Conservation (phyloP, 2,797 vertebrate species). For the Synaphobranchus kaupii region DNA sequence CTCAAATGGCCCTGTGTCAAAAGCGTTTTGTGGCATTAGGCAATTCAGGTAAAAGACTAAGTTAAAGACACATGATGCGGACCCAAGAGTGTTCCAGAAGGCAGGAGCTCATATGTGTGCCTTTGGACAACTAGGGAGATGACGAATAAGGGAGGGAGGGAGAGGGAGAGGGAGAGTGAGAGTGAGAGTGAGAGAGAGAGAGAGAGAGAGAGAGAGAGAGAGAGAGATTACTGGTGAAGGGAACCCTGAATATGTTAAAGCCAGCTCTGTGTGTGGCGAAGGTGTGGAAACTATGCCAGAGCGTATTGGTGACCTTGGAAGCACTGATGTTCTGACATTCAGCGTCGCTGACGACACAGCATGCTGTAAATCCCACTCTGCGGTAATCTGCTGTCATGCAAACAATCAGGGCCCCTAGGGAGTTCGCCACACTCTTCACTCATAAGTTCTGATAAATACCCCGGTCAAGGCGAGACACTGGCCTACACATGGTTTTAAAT, state of each 20-base stretch:
- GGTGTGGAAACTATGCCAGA: not conserved
- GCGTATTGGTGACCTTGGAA: conserved; percentile 1
- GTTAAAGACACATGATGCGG: not conserved
- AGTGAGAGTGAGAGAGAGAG: no score
- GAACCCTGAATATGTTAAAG: conserved; percentile 8
- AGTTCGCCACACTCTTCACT: not conserved
- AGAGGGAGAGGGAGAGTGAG: not conserved
- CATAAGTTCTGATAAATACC: not conserved
- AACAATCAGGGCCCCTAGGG: not conserved
- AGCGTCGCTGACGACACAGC: not conserved
- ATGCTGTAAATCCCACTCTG: not conserved
- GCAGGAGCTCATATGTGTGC: not conserved
- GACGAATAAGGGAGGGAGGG: not conserved
- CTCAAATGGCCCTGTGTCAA: conserved; percentile 8
- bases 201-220: not conserved
- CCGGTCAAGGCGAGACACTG: not conserved
- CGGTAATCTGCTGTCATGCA: conserved; percentile 11
- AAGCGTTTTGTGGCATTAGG: conserved; percentile 3
- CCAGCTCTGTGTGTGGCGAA: not conserved
- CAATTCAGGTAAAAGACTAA: not conserved
- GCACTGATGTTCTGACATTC: conserved; percentile 6
- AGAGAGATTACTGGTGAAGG: not conserved
- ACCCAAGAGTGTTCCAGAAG: not conserved
- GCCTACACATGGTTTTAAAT: not conserved
- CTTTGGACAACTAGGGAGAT: not conserved